A percentile compares a stretch with the other conserved stretches of the same genome.
These are phyloP conservation scores for Masticophis lateralis DNA, from an alignment of 2,797 vertebrate species.

Conservation along the genomic window DNA sequence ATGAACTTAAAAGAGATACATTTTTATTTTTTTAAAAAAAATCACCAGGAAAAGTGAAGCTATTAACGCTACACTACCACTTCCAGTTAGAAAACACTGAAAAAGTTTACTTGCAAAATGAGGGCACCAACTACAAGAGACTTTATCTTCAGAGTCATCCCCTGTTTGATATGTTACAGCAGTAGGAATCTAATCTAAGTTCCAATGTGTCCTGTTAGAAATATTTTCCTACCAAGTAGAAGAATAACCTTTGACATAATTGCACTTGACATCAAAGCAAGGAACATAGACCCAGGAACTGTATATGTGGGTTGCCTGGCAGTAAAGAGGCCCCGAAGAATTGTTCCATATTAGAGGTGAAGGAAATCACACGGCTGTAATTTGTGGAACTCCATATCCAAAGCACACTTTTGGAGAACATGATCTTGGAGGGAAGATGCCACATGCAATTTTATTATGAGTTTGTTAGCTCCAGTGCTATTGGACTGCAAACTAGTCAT, in stretches of 20 bases:
- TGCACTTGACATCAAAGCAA: conserved; percentile 4
- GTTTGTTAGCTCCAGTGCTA: not conserved
- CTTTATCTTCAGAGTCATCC: not conserved
- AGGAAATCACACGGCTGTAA: not conserved
- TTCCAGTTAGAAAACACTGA: not conserved
- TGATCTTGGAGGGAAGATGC: not conserved
- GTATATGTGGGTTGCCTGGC: not conserved
- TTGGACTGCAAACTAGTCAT: not conserved
- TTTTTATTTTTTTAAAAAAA: not conserved
- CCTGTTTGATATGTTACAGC: not conserved
- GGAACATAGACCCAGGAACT: not conserved
- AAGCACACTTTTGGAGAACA: not conserved
- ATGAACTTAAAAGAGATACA: not conserved
- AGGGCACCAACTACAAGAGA: not conserved
- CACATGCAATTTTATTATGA: not conserved
- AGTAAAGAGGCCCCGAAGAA: conserved; percentile 1
- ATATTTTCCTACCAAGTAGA: not conserved
- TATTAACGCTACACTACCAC: not conserved
- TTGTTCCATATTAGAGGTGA: not conserved
- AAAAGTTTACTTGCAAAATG: not conserved
- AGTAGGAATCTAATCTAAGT: not conserved
- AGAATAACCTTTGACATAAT: conserved; percentile 18
- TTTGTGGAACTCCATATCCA: not conserved
- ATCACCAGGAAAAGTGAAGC: not conserved
- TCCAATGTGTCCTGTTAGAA: conserved; percentile 8